phyloP scores from a whole-genome alignment of 2,888 invertebrate genomes.

The Lymantria dispar region DNA sequence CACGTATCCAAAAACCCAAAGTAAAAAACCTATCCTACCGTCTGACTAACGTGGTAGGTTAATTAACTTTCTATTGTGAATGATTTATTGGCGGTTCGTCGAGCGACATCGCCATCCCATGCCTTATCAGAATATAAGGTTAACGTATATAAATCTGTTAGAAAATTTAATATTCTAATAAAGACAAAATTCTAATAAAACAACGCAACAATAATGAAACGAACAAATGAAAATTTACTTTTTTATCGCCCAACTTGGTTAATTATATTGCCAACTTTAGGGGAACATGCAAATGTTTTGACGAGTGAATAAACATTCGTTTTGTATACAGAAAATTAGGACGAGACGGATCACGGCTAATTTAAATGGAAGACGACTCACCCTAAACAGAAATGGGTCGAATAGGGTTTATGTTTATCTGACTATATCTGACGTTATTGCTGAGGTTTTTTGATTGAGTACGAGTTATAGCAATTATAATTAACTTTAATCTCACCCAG shows the following conservation, averaged over 20 bases:
- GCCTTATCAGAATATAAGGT: too few species aligned
- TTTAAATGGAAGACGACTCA: background rate
- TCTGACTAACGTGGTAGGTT: too few species aligned
- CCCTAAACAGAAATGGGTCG: background rate
- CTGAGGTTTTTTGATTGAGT: background rate
- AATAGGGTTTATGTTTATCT: background rate
- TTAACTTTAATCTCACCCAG: too few species aligned
- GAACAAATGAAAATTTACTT: background rate
- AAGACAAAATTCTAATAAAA: background rate
- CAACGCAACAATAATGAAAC: background rate
- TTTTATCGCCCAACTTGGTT: background rate
- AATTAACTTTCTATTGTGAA: too few species aligned
- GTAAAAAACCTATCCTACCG: too few species aligned
- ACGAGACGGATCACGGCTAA: background rate
- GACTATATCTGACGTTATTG: background rate
- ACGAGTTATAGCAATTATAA: too few species aligned
- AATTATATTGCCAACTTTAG: background rate
- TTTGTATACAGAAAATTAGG: background rate
- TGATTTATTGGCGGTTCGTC: too few species aligned
- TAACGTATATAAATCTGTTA: too few species aligned
- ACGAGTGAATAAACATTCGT: background rate
- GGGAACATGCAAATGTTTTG: background rate
- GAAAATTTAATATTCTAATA: background rate
- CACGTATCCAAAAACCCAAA: too few species aligned
- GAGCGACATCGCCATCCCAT: too few species aligned